Percentiles rank a stretch among this genome's conserved stretches.
phyloP scores from a whole-genome alignment of 2,888 invertebrate genomes.

The Strigamia transsilvanica region DNA sequence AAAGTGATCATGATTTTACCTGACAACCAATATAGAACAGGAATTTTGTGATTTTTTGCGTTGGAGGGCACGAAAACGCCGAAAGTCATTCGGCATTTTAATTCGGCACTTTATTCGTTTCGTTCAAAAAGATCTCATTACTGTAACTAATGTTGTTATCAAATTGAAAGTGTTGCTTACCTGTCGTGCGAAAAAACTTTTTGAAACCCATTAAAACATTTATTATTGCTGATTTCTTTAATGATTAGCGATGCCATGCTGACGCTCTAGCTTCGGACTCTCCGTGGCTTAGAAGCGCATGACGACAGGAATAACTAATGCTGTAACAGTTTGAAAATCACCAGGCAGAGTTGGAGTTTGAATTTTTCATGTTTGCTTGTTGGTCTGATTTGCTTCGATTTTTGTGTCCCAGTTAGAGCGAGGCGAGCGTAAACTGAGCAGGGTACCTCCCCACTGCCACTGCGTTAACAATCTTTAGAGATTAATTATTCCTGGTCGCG shows the following conservation, averaged over 20 bases:
- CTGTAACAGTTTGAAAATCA: too few relatives aligned
- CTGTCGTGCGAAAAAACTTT: slow-evolving; percentile 84
- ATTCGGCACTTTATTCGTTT: slow-evolving; percentile 71
- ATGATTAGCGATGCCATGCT: not conserved
- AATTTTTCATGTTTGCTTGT: too few relatives aligned
- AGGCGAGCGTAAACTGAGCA: too few relatives aligned
- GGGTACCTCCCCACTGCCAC: too few relatives aligned
- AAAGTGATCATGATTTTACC: slow-evolving; percentile 63
- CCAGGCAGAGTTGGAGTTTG: too few relatives aligned
- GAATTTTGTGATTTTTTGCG: slow-evolving; percentile 70
- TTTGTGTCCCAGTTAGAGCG: too few relatives aligned
- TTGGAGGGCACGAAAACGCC: slow-evolving; percentile 88
- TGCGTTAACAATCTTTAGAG: too few relatives aligned
- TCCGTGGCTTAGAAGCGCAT: too few relatives aligned
- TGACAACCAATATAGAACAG: slow-evolving; percentile 90
- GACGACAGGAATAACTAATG: too few relatives aligned
- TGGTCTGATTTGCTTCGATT: too few relatives aligned
- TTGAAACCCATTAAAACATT: slow-evolving; percentile 84
- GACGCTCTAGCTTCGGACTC: too few relatives aligned
- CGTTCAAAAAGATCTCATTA: slow-evolving; percentile 54
- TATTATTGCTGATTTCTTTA: slow-evolving; percentile 65
- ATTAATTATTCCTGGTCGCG: too few relatives aligned
- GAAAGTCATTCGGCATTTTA: slow-evolving; percentile 93
- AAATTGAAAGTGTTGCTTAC: slow-evolving; percentile 63
- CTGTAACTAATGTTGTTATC: not conserved